Conservation (phyloP, 2,888 invertebrate genomes). For the Erannis defoliaria region DNA sequence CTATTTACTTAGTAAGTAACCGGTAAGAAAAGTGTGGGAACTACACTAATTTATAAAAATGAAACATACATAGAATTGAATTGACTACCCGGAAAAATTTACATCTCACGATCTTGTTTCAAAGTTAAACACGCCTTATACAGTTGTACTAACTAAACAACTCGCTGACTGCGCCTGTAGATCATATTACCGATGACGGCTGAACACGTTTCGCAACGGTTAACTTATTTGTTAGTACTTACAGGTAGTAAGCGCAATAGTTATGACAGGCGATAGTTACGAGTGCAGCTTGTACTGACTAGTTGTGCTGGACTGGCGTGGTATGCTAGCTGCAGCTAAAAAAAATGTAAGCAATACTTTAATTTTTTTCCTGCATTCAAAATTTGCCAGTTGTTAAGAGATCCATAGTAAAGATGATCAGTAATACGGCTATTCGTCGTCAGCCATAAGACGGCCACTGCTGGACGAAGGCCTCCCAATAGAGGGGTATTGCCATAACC, state of each 20-base stretch:
- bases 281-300: conserved; percentile 15
- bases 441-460: too few relatives aligned
- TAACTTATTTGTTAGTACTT: conserved; percentile 25
- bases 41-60: not conserved
- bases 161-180: conserved; percentile 38
- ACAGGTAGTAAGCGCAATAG: conserved; percentile 30
- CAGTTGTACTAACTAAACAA: conserved; percentile 31
- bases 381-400: not conserved
- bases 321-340: conserved; percentile 3
- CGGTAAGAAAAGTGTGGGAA: too few relatives aligned
- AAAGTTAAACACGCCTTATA: conserved; percentile 10
- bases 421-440: too few relatives aligned
- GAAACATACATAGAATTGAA: not conserved
- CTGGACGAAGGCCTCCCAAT: too few relatives aligned
- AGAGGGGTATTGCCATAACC: too few relatives aligned
- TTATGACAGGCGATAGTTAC: conserved; percentile 30
- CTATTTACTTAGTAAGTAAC: too few relatives aligned
- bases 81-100: not conserved
- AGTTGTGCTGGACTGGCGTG: conserved; percentile 13
- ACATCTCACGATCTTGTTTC: conserved; percentile 21
- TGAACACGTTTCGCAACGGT: conserved; percentile 41
- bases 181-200: conserved; percentile 42
- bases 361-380: too few relatives aligned
- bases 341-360: too few relatives aligned
- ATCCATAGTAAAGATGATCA: too few relatives aligned